These are phyloP conservation scores for Lycia hirtaria DNA, from an alignment of 2,888 invertebrate species.

Conservation along the genomic window DNA sequence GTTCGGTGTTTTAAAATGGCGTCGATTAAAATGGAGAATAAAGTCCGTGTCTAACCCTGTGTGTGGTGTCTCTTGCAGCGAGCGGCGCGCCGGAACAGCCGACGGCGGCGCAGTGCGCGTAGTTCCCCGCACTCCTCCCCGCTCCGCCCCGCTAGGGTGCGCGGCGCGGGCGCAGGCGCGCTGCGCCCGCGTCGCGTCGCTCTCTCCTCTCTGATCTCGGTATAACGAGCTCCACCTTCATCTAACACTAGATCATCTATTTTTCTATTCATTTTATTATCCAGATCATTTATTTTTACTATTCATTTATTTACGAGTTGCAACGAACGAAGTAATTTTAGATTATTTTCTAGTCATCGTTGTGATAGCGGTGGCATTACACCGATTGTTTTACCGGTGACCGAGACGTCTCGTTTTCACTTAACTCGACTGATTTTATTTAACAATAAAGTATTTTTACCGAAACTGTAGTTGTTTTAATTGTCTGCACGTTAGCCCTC, in stretches of 20 bases:
- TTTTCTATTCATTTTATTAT: slow-evolving; percentile 66
- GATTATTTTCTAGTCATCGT: slow-evolving; percentile 68
- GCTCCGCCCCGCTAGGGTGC: slow-evolving; percentile 53
- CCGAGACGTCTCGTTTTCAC: slow-evolving; percentile 76
- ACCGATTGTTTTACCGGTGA: slow-evolving; percentile 60
- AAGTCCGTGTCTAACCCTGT: slow-evolving; percentile 83
- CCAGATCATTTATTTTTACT: slow-evolving; percentile 64
- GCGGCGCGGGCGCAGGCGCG: slow-evolving; percentile 53
- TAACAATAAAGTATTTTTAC: slow-evolving; percentile 81
- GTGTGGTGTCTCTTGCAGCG: slow-evolving; percentile 86
- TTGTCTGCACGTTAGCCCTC: slow-evolving; percentile 70
- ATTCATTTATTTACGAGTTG: slow-evolving; percentile 57
- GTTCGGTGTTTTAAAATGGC: slow-evolving; percentile 58
- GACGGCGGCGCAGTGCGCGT: slow-evolving; percentile 86
- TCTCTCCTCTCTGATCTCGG: slow-evolving; percentile 81
- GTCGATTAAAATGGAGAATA: slow-evolving; percentile 61
- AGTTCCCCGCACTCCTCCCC: slow-evolving; percentile 62
- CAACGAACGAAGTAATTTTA: slow-evolving; percentile 65
- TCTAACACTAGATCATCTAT: slow-evolving; percentile 78
- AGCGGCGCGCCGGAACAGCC: slow-evolving; percentile 83
- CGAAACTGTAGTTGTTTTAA: slow-evolving; percentile 78
- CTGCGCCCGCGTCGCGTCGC: slow-evolving; percentile 62
- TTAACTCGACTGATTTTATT: slow-evolving; percentile 83
- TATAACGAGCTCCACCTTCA: slow-evolving; percentile 72
- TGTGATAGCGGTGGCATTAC: slow-evolving; percentile 68